phyloP scores from a whole-genome alignment of 1,140 invertebrate species.

The Mycetomoellerius zeteki region DNA sequence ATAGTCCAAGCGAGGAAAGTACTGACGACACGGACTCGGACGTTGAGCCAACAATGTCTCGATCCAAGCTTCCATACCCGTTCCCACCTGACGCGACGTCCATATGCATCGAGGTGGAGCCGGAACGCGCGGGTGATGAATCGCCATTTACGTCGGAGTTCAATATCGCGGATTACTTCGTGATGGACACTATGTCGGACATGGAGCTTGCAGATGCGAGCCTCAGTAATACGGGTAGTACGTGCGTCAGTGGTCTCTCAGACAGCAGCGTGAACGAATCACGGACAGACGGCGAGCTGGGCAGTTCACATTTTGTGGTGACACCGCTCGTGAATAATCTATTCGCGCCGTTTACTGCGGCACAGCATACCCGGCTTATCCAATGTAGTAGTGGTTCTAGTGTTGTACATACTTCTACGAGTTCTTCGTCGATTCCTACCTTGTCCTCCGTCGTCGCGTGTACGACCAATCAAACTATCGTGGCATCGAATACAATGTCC shows the following conservation, averaged over 20 bases:
- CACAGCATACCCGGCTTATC: slow-evolving; percentile 77
- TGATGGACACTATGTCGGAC: slow-evolving; percentile 80
- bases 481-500: slow-evolving; percentile 68
- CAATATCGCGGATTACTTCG: slow-evolving; percentile 85
- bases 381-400: slow-evolving; percentile 82
- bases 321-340: slow-evolving; percentile 75
- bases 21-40: slow-evolving; percentile 81
- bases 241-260: slow-evolving; percentile 65
- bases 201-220: slow-evolving; percentile 78
- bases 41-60: slow-evolving; percentile 65
- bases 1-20: slow-evolving; percentile 80
- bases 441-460: slow-evolving; percentile 67
- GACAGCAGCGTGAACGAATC: slow-evolving; percentile 73
- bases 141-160: slow-evolving; percentile 85
- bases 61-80: slow-evolving; percentile 81
- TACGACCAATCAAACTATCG: slow-evolving; percentile 55
- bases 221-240: slow-evolving; percentile 61
- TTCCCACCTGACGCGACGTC: slow-evolving; percentile 85
- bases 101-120: slow-evolving; percentile 85
- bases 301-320: slow-evolving; percentile 83
- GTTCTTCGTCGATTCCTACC: slow-evolving; percentile 66
- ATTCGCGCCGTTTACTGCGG: slow-evolving; percentile 72
- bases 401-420: slow-evolving; percentile 80
- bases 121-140: slow-evolving; percentile 81
- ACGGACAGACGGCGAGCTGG: slow-evolving; percentile 82